Conservation (phyloP, 1,140 invertebrate species). For the Palaemon carinicauda region DNA sequence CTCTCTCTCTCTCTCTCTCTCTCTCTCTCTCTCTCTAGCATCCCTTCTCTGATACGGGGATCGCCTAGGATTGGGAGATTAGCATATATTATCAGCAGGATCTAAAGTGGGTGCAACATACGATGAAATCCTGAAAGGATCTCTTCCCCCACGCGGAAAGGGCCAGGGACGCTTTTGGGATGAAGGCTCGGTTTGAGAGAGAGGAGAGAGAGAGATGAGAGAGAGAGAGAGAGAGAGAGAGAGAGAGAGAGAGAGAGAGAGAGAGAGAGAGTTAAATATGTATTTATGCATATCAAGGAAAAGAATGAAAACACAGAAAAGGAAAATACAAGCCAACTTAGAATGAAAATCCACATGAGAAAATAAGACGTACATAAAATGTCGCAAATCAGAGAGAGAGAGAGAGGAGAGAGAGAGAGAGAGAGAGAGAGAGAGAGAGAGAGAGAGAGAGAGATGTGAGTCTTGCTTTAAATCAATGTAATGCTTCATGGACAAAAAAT, state of each 20-base stretch:
- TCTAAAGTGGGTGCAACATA: too few species aligned
- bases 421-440: neutral
- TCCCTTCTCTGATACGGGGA: neutral
- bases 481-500: too few species aligned
- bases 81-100: too few species aligned
- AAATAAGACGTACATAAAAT: neutral
- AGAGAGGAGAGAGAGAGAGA: neutral
- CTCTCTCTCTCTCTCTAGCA: neutral
- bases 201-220: neutral
- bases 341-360: neutral
- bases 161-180: too few species aligned
- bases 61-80: too few species aligned
- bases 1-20: conserved; percentile 12
- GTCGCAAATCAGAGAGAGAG: neutral
- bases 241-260: neutral
- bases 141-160: too few species aligned
- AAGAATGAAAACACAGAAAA: neutral
- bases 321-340: neutral
- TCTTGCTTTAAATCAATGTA: too few species aligned
- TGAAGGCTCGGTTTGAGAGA: neutral
- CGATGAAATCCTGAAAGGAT: too few species aligned
- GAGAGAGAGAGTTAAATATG: neutral
- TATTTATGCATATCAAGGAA: too few species aligned
- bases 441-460: neutral
- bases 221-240: neutral